phyloP scores from a whole-genome alignment of 2,113 vertebrate genomes.

The Eulemur rufifrons region DNA sequence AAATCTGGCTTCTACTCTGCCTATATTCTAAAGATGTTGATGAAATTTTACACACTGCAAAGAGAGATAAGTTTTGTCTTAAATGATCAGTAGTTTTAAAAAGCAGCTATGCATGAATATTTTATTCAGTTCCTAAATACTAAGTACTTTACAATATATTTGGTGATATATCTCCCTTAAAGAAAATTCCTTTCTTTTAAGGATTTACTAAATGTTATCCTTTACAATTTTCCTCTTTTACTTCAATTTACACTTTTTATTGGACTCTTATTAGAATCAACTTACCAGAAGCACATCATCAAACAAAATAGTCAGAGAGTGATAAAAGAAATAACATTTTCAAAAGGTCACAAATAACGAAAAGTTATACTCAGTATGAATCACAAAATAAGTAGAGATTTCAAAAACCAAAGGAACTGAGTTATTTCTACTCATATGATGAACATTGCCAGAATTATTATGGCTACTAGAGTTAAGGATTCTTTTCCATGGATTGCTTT shows the following conservation, averaged over 20 bases:
- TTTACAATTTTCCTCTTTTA: slow-evolving; percentile 55
- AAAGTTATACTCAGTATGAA: slow-evolving; percentile 45
- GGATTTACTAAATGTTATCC: slow-evolving; percentile 53
- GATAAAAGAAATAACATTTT: slow-evolving; percentile 58
- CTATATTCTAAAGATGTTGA: not conserved
- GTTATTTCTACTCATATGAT: slow-evolving; percentile 18
- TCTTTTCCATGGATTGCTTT: not conserved
- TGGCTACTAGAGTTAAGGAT: not conserved
- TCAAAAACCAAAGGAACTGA: slow-evolving; percentile 6
- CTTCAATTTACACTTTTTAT: slow-evolving; percentile 62
- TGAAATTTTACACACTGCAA: not conserved
- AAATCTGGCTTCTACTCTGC: not conserved
- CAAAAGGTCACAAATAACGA: slow-evolving; percentile 64
- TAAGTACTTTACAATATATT: slow-evolving; percentile 38
- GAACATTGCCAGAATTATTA: slow-evolving; percentile 46
- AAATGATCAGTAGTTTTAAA: slow-evolving; percentile 37
- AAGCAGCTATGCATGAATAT: slow-evolving; percentile 22
- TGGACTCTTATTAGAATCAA: slow-evolving; percentile 55
- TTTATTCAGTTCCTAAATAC: slow-evolving; percentile 13
- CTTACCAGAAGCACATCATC: slow-evolving; percentile 34
- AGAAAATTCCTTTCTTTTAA: slow-evolving; percentile 16
- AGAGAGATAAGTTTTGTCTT: not conserved
- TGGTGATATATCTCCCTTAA: slow-evolving; percentile 9
- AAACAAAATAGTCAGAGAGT: slow-evolving; percentile 35
- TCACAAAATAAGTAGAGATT: slow-evolving; percentile 36